Percentiles rank a stretch among this genome's conserved stretches.
phyloP scores from a whole-genome alignment of 2,888 invertebrate genomes.

The Callimorpha dominula region DNA sequence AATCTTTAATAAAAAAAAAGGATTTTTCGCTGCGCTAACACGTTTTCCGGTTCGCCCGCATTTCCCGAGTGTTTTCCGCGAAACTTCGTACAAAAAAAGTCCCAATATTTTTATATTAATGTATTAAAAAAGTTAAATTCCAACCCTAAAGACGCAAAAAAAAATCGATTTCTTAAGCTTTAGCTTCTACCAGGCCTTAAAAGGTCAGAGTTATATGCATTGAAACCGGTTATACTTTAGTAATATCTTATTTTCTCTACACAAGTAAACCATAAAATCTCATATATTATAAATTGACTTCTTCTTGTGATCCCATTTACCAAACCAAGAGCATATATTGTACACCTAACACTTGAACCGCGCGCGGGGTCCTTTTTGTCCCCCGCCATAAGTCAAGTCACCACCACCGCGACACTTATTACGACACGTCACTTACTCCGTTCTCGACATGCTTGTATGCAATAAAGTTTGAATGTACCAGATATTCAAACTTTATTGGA shows the following conservation, averaged over 20 bases:
- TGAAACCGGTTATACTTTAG: not conserved
- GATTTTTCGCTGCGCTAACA: no score
- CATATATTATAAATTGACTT: slow-evolving; percentile 6
- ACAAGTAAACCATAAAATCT: not conserved
- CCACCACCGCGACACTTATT: slow-evolving; percentile 21
- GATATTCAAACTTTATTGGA: slow-evolving; percentile 2
- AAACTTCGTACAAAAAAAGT: no score
- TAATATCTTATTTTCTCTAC: not conserved
- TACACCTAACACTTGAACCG: not conserved
- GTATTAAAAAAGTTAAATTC: no score
- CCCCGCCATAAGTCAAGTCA: slow-evolving; percentile 13
- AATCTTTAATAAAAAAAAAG: no score
- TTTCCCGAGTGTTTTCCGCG: no score
- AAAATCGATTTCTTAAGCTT: no score
- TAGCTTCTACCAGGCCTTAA: no score
- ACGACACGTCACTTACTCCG: slow-evolving; percentile 14
- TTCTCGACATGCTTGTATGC: slow-evolving; percentile 6
- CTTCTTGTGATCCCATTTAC: slow-evolving; percentile 6
- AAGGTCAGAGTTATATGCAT: no score
- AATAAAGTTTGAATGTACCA: no score
- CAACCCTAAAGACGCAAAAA: no score
- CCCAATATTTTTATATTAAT: no score
- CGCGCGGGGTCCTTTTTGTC: slow-evolving; percentile 13
- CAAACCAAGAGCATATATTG: slow-evolving; percentile 12
- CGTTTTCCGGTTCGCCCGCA: no score